Evolutionary conservation across 23 tunicate genomes (phyloP), one percentile per base, ranked within the genome.

Genomic region (Halocynthia aurantium): DNA sequence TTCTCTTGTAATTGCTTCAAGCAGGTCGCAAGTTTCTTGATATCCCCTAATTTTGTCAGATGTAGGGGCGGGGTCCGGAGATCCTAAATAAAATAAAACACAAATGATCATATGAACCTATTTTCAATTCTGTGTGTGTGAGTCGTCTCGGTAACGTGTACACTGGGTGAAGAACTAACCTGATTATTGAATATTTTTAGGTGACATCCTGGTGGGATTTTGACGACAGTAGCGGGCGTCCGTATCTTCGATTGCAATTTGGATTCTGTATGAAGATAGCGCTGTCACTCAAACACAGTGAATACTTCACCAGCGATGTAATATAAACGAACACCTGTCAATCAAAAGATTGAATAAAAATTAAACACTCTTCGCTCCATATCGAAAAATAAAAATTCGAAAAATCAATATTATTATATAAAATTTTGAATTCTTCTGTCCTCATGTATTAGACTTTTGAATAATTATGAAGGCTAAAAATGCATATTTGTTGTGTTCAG

Each of bases 261-360:
- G 89, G 94, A 61, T 89, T 85, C n/a, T n/a, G n/a, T n/a, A n/a
- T 76, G 81, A 93, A 93, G 17, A 93, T 93, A 10, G 98, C 89
- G 71, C 94, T 83, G 80, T 93, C 98, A 69, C 94, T 87, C 72
- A 93, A 56, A 73, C 98, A 93, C 98, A 17, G 98, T 94, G 53
- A 93, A 93, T 52, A 93, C 98, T 72, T 93, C 98, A 52, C 98
- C 98, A 72, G 94, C 98, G 51, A 88, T 93, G 83, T 93, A 93
- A 61, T 93, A 93, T 6, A 93, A 69, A 19, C 93, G 86, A n/a
- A 93, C 98, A 54, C 98, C 96, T 89, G 71, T 7, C 53, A 57
- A 62, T 7, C 10, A 67, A 66, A n/a, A n/a, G n/a, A n/a, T n/a
- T n/a, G n/a, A n/a, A n/a, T n/a, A n/a, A n/a, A n/a, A n/a, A n/a